Evolutionary conservation across 2,888 invertebrate genomes (phyloP).

Genomic region (Ephialtes manifestator): DNA sequence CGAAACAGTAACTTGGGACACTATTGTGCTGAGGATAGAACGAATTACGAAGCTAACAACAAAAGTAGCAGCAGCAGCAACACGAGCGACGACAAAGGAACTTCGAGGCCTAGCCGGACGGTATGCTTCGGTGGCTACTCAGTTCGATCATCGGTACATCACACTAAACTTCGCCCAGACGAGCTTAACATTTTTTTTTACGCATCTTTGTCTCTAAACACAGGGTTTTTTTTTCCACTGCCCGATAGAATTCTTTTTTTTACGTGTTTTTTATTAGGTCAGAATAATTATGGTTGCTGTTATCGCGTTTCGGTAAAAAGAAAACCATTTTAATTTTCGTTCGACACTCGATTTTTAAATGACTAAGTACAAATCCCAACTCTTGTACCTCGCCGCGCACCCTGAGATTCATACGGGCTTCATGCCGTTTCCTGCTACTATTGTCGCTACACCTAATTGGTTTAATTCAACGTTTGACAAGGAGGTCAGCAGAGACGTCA

Average conservation of each 20-base stretch:
- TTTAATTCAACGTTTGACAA: background rate
- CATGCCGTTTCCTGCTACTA: background rate
- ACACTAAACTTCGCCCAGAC: constrained; percentile 23
- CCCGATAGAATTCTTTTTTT: background rate
- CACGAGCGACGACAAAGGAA: constrained; percentile 13
- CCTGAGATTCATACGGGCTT: background rate
- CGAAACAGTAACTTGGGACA: background rate
- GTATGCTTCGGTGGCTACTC: constrained; percentile 83
- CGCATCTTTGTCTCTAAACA: background rate
- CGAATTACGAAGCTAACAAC: background rate
- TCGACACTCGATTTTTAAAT: too few relatives aligned
- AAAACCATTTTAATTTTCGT: too few relatives aligned
- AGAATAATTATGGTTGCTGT: too few relatives aligned
- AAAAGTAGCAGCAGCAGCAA: background rate
- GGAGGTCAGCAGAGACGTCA: background rate
- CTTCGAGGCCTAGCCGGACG: constrained; percentile 66
- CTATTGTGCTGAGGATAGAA: constrained; percentile 16
- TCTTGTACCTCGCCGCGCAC: background rate
- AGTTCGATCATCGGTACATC: constrained; percentile 80
- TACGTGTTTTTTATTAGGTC: too few relatives aligned
- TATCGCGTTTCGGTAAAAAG: too few relatives aligned
- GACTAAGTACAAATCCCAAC: background rate
- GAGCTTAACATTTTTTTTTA: constrained; percentile 5
- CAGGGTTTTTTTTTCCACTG: background rate
- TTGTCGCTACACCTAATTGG: background rate